Conservation (phyloP, 2,113 vertebrate species). For the Cyanoderma ruficeps region DNA sequence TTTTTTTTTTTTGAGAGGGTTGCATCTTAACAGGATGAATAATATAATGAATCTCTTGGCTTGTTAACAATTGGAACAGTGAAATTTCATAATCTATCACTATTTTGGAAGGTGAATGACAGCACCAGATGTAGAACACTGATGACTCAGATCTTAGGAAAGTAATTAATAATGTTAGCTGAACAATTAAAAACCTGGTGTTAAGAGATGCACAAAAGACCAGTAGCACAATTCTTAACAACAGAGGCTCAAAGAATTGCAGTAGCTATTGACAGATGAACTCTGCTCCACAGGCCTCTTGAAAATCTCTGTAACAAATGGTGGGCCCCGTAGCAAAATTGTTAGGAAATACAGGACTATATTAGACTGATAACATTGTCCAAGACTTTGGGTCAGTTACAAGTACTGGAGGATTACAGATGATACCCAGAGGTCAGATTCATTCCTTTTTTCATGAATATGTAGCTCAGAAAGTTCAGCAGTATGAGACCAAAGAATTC, state of each 20-base stretch:
- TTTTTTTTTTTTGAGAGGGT: not conserved
- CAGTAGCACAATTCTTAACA: not conserved
- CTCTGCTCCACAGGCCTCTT: not conserved
- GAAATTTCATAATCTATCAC: not conserved
- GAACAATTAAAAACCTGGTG: not conserved
- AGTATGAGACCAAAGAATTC: not conserved
- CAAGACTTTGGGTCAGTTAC: not conserved
- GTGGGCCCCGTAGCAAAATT: not conserved
- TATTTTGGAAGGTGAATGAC: not conserved
- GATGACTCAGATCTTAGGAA: not conserved
- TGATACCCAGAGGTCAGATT: not conserved
- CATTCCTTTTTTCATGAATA: not conserved
- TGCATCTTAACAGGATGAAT: not conserved
- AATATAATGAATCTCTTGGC: not conserved
- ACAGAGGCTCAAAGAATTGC: not conserved
- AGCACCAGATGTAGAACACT: not conserved
- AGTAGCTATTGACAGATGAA: not conserved
- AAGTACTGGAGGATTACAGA: not conserved
- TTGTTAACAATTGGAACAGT: not conserved
- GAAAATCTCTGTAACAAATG: not conserved
- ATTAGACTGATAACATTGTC: not conserved
- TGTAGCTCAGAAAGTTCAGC: not conserved
- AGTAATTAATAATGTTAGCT: not conserved
- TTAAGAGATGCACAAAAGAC: not conserved
- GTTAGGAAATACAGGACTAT: not conserved